Conservation (phyloP, 2,797 vertebrate genomes). For the Pangasius krempfi region DNA sequence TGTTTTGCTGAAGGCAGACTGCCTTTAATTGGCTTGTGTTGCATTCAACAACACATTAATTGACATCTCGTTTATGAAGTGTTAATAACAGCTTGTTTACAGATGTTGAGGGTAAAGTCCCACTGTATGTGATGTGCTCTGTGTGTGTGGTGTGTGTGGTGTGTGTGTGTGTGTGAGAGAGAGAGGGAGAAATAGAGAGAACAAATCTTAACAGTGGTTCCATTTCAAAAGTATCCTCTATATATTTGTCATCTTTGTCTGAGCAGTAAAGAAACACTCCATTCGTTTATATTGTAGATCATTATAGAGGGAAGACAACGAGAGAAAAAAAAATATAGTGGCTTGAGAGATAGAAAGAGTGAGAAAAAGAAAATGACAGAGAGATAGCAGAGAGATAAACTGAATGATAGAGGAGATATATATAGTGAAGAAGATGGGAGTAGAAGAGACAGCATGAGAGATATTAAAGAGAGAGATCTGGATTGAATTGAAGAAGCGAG, state of each 20-base stretch:
- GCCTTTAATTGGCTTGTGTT: slow-evolving; percentile 51
- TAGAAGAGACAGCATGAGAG: not conserved
- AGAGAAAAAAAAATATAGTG: not conserved
- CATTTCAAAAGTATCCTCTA: not conserved
- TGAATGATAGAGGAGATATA: not conserved
- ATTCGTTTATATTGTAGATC: not conserved
- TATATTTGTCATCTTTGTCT: not conserved
- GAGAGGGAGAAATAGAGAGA: not conserved
- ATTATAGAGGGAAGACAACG: not conserved
- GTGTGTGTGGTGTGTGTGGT: not conserved
- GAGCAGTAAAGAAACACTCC: not conserved
- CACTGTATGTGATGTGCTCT: not conserved
- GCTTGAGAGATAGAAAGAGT: not conserved
- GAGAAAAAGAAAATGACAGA: not conserved
- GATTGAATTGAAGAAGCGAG: not conserved
- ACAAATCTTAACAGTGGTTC: not conserved
- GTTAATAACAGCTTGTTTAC: slow-evolving; percentile 61
- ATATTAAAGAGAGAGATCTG: not conserved
- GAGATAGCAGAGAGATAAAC: not conserved
- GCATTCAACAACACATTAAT: slow-evolving; percentile 67
- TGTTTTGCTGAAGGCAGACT: slow-evolving; percentile 55
- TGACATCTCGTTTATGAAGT: slow-evolving; percentile 66
- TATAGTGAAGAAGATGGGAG: not conserved
- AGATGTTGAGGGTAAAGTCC: slow-evolving; percentile 25
- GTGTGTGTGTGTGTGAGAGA: too few relatives aligned